These are phyloP conservation scores for Oriolus oriolus DNA, from an alignment of 2,113 vertebrate genomes.

Conservation along the genomic window DNA sequence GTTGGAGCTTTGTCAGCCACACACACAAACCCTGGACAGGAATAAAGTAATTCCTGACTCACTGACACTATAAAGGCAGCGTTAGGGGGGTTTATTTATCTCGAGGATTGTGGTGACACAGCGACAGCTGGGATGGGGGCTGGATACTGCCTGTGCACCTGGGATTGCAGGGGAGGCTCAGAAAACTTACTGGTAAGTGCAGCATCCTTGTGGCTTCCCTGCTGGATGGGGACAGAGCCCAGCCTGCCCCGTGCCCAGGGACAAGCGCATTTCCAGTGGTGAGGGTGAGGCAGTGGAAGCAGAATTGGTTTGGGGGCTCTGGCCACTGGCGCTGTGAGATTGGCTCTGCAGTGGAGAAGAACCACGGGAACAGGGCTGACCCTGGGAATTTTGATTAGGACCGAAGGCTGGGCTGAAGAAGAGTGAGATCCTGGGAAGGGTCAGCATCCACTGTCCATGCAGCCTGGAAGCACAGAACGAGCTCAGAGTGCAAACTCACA, in stretches of 20 bases:
- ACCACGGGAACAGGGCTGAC: not conserved
- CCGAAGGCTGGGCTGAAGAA: not conserved
- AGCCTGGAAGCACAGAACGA: not conserved
- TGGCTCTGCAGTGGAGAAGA: not conserved
- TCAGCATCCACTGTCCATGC: accelerated
- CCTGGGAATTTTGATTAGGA: not conserved
- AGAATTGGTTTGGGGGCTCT: not conserved
- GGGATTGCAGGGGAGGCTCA: not conserved
- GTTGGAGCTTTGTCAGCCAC: not conserved
- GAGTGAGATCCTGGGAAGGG: not conserved
- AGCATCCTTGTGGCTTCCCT: not conserved
- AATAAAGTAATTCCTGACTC: not conserved
- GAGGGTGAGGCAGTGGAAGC: not conserved
- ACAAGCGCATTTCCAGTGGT: not conserved
- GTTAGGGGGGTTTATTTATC: not conserved
- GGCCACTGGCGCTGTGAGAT: not conserved
- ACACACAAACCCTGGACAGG: not conserved
- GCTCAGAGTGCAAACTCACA: accelerated
- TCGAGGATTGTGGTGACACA: not conserved
- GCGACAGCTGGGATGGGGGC: not conserved
- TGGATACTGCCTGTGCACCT: not conserved
- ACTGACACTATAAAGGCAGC: not conserved
- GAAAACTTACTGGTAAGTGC: not conserved
- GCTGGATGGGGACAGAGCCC: not conserved
- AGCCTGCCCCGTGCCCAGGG: not conserved